Conservation (phyloP, 35 echinoderm and acorn worm genomes). For the Eucidaris tribuloides region DNA sequence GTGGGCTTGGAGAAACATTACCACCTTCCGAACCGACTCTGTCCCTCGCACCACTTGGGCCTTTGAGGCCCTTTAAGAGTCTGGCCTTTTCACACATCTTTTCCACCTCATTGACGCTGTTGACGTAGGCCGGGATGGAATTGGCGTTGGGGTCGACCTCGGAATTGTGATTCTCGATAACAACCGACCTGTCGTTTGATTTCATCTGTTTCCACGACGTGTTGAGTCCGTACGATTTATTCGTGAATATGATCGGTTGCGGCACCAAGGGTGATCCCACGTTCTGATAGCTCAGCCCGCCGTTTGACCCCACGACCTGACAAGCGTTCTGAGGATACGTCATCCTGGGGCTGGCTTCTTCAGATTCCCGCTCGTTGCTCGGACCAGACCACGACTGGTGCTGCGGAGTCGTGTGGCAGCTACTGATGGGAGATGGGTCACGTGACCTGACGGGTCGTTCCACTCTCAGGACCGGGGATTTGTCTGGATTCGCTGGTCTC, state of each 20-base stretch:
- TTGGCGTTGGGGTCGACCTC: too few species aligned
- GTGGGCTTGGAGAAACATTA: too few species aligned
- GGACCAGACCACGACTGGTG: not conserved
- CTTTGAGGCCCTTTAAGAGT: too few species aligned
- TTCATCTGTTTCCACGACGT: too few species aligned
- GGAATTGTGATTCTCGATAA: too few species aligned
- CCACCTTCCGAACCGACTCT: too few species aligned
- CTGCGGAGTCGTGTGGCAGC: not conserved
- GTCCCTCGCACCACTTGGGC: too few species aligned
- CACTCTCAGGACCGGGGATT: conserved; percentile 23
- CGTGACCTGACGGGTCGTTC: not conserved
- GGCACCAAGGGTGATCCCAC: not conserved
- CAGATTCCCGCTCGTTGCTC: not conserved
- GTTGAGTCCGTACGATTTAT: not conserved
- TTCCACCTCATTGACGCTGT: too few species aligned
- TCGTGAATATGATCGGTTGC: not conserved
- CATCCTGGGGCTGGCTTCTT: not conserved
- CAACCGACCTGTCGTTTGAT: too few species aligned
- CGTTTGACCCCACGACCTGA: not conserved
- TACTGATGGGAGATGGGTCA: not conserved
- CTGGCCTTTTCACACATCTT: too few species aligned
- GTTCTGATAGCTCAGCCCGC: not conserved
- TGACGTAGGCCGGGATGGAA: too few species aligned
- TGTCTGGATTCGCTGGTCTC: conserved; percentile 45
- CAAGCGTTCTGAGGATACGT: not conserved